Evolutionary conservation across 2,797 vertebrate genomes (phyloP).

Genomic region (Pantherophis vulpinus): DNA sequence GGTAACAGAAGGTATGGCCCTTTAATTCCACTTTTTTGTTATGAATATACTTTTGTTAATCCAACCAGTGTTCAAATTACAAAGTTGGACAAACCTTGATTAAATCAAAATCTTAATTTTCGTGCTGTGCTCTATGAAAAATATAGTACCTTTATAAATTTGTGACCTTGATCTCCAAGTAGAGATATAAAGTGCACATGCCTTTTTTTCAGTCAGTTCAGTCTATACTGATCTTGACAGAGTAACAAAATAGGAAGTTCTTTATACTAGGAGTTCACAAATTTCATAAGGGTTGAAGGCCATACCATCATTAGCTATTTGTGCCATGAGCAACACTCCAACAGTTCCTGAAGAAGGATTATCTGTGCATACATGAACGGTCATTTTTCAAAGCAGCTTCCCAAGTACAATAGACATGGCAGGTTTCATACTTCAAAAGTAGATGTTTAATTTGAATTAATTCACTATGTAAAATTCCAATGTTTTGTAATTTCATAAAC

Average conservation of each 20-base stretch:
- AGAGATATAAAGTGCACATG: too few species aligned
- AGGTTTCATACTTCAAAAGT: not conserved
- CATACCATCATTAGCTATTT: not conserved
- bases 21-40: not conserved
- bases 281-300: not conserved
- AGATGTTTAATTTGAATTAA: not conserved
- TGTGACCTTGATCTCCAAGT: not conserved
- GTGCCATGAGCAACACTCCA: not conserved
- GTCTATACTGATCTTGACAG: not conserved
- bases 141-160: not conserved
- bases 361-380: not conserved
- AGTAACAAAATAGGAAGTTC: not conserved
- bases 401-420: not conserved
- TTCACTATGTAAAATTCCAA: not conserved
- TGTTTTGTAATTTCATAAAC: not conserved
- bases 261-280: not conserved
- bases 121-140: not conserved
- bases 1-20: not conserved
- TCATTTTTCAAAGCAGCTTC: not conserved
- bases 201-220: not conserved
- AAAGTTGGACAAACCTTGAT: not conserved
- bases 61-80: not conserved
- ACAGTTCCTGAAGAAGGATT: not conserved
- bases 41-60: not conserved
- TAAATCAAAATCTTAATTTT: not conserved